Percentiles rank a stretch among this genome's conserved stretches.
Conservation (phyloP, 2,797 vertebrate species). For the Lepidocolaptes lacrymiger region DNA sequence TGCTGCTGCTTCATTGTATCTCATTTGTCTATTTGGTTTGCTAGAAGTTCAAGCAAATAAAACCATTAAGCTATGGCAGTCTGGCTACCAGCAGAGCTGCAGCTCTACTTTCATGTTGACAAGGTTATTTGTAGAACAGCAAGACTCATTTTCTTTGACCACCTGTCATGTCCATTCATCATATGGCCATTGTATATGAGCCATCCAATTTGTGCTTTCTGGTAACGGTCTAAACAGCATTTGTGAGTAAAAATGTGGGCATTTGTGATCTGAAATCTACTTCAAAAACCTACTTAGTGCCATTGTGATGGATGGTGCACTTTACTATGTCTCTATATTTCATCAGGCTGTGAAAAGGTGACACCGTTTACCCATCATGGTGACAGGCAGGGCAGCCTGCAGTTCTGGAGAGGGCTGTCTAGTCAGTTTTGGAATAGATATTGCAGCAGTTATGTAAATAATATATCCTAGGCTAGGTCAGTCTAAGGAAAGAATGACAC, state of each 20-base stretch:
- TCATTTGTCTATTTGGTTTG: slow-evolving; percentile 48
- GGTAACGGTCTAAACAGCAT: slow-evolving; percentile 82
- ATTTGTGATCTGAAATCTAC: slow-evolving; percentile 79
- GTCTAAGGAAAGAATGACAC: slow-evolving; percentile 8
- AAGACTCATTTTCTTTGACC: slow-evolving; percentile 75
- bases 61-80: slow-evolving; percentile 59
- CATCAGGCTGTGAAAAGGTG: slow-evolving; percentile 73
- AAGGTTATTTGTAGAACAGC: slow-evolving; percentile 75
- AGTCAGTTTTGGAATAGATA: slow-evolving; percentile 60
- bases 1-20: slow-evolving; percentile 26
- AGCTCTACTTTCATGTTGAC: slow-evolving; percentile 67
- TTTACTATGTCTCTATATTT: slow-evolving; percentile 79
- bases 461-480: slow-evolving; percentile 41
- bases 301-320: slow-evolving; percentile 84
- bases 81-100: slow-evolving; percentile 50
- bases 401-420: slow-evolving; percentile 58
- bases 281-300: slow-evolving; percentile 84
- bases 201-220: slow-evolving; percentile 79
- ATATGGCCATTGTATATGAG: slow-evolving; percentile 76
- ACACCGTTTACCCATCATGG: slow-evolving; percentile 72
- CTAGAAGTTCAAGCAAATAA: slow-evolving; percentile 52
- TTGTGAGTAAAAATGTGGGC: slow-evolving; percentile 72
- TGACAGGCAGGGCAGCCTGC: slow-evolving; percentile 74
- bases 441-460: slow-evolving; percentile 69
- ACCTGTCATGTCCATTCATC: slow-evolving; percentile 89